Evolutionary conservation across 1,140 invertebrate genomes (phyloP).

Genomic region (Drosophila chauvacae): DNA sequence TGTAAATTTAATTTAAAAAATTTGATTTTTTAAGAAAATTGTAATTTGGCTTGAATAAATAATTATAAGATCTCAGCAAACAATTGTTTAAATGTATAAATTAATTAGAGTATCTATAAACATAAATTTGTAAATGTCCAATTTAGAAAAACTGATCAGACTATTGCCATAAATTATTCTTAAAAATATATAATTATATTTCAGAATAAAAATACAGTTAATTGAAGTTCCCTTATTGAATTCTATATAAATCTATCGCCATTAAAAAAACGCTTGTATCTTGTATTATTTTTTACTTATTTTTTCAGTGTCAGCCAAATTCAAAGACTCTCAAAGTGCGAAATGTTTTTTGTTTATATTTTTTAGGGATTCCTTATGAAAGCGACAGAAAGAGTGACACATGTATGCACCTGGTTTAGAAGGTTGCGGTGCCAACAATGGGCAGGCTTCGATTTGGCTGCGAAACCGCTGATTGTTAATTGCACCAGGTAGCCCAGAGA

Average conservation of each 20-base stretch:
- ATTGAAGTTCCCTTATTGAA: not conserved
- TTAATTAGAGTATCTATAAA: no score
- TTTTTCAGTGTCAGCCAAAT: slow-evolving; percentile 36
- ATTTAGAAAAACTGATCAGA: no score
- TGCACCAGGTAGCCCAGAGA: slow-evolving; percentile 10
- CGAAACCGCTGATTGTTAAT: slow-evolving; percentile 38
- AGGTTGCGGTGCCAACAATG: slow-evolving; percentile 49
- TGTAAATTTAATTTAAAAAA: no score
- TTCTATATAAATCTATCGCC: no score
- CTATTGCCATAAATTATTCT: no score
- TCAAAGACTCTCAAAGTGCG: slow-evolving; percentile 67
- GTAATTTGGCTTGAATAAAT: not conserved
- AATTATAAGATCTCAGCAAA: not conserved
- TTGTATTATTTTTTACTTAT: no score
- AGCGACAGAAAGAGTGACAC: slow-evolving; percentile 79
- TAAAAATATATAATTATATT: no score
- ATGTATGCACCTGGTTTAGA: slow-evolving; percentile 83
- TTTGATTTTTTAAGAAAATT: fast-evolving
- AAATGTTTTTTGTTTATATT: slow-evolving; percentile 45
- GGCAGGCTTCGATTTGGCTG: slow-evolving; percentile 54
- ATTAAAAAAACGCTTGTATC: no score
- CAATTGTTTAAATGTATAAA: no score
- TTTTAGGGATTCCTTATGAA: slow-evolving; percentile 55
- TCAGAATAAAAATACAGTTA: not conserved
- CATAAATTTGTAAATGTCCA: no score